These are phyloP conservation scores for Emydoidea blandingii DNA, from an alignment of 2,797 vertebrate genomes.

Conservation along the genomic window DNA sequence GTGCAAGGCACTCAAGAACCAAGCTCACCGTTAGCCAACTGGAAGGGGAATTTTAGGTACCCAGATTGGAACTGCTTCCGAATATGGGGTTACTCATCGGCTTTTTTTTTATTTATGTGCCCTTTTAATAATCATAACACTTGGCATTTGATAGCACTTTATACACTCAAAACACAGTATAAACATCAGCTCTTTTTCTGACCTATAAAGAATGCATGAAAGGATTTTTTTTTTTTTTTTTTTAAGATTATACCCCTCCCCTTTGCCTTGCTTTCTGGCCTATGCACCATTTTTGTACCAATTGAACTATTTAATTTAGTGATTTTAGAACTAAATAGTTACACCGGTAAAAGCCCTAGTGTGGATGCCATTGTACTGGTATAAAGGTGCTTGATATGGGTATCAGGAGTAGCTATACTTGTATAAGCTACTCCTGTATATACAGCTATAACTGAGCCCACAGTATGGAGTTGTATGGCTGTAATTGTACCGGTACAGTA, in stretches of 20 bases:
- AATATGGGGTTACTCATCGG: not conserved
- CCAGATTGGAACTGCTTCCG: not conserved
- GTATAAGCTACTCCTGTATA: constrained; percentile 26
- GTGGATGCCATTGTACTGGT: not conserved
- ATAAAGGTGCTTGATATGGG: constrained; percentile 17
- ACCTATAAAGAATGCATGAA: constrained; percentile 55
- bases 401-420: constrained; percentile 44
- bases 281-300: constrained; percentile 71
- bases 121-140: not conserved
- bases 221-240: not conserved
- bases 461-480: constrained; percentile 22
- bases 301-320: constrained; percentile 58
- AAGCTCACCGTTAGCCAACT: not conserved
- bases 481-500: constrained; percentile 14
- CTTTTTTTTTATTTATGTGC: not conserved
- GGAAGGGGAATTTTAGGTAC: not conserved
- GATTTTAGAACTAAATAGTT: constrained; percentile 65
- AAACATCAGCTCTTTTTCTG: constrained; percentile 48
- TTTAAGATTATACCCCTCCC: constrained; percentile 56
- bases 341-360: constrained; percentile 7
- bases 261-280: constrained; percentile 52
- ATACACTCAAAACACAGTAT: constrained; percentile 11
- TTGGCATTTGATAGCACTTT: constrained; percentile 19
- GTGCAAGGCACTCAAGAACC: not conserved
- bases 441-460: constrained; percentile 32